Percentiles rank a stretch among this genome's conserved stretches.
phyloP scores from a whole-genome alignment of 2,888 invertebrate genomes.

The Bellardia pandia region DNA sequence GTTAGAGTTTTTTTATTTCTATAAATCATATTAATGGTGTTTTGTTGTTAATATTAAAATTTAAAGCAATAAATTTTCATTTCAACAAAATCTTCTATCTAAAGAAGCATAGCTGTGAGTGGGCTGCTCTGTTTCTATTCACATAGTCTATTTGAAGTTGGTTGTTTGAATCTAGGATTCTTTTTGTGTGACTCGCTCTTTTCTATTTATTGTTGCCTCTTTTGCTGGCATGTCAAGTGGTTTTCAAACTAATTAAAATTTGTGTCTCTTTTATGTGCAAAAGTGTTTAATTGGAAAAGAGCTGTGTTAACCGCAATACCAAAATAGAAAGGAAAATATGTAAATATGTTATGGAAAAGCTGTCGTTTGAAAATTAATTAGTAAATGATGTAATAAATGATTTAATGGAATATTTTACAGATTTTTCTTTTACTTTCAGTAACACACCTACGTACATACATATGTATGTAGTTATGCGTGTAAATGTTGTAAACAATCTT shows the following conservation, averaged over 20 bases:
- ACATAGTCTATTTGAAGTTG: not conserved
- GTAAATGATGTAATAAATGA: constrained; percentile 54
- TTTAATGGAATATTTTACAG: constrained; percentile 25
- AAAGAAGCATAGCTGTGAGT: not conserved
- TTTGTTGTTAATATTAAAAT: constrained; percentile 43
- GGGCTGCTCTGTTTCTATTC: not conserved
- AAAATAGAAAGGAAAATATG: not conserved
- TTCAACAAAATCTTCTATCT: not conserved
- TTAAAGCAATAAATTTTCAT: constrained; percentile 44
- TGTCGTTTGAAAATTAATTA: constrained; percentile 55
- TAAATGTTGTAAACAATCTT: not conserved
- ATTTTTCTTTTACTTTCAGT: not conserved
- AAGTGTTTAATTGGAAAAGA: not conserved
- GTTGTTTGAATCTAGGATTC: not conserved
- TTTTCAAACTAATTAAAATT: constrained; percentile 50
- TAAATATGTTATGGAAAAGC: not conserved
- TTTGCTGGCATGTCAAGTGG: constrained; percentile 30
- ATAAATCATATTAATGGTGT: constrained; percentile 39
- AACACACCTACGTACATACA: not conserved
- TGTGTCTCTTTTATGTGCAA: constrained; percentile 13
- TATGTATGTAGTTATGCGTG: not conserved
- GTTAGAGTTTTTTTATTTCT: not conserved
- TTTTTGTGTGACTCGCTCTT: not conserved
- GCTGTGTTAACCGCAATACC: not conserved
- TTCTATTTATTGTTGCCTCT: constrained; percentile 6